Evolutionary conservation across 1,140 invertebrate species (phyloP), one percentile per base, ranked within the genome.

Genomic region (Myzus persicae): DNA sequence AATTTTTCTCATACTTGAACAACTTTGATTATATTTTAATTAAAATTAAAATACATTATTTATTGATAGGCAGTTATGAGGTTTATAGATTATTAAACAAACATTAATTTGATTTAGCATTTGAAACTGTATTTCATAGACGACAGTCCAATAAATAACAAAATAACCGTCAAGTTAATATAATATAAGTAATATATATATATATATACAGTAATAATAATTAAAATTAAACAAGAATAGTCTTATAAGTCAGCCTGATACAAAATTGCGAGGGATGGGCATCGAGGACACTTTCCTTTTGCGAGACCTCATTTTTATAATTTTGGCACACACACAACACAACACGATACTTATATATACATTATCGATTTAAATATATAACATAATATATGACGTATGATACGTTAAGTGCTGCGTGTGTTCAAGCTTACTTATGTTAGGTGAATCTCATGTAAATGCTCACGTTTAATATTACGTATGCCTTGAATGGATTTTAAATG

Each of bases 291-390:
- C 26, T 85, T 85, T 85, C 9, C 11, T 85, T 82, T 40, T 84
- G 38, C 38, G 9, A 40, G 38, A 85, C 42, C 40, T 44, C 26
- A 31, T 40, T 40, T 40, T 40, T 84, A 84, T 85, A 38, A 8
- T 82, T 44, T 85, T 85, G 84, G 84, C 84, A 85, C 24, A 31
- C 26, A 31, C 5, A 44, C 82, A 85, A 85, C 40, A 44, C 84
- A 44, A 38, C 38, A 84, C 40, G 26, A 26, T 42, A 42, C 40
- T 44, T 44, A 84, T 44, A 85, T 85, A 85, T 85, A 6, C 26
- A 85, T 42, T 42, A 44, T 44, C 84, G 26, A 85, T 44, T 85
- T 85, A 85, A 85, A 85, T 85, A 85, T 85, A 85, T 85, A 85
- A 85, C 84, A 85, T 40, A 76, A 76, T 36, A 26, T 84, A 42